Evolutionary conservation across 2,113 vertebrate genomes (phyloP).

Genomic region (Accipiter virgatus): DNA sequence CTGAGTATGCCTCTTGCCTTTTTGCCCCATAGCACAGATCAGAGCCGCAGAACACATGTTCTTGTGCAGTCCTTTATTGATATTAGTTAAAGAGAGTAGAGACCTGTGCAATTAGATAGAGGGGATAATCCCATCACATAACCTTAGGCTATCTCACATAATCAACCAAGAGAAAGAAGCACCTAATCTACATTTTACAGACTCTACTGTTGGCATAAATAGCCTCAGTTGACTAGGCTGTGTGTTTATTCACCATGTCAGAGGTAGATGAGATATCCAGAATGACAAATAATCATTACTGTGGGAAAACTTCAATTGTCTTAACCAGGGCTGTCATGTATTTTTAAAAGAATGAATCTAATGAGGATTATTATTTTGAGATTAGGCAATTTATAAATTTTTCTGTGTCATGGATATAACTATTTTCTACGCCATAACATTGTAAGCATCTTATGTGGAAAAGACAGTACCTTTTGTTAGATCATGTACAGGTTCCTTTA

Average conservation of each 20-base stretch:
- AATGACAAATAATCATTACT: background rate
- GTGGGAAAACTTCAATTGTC: background rate
- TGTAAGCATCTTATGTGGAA: background rate
- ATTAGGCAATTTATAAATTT: background rate
- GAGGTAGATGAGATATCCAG: background rate
- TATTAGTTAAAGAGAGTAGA: background rate
- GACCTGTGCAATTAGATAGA: background rate
- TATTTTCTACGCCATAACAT: background rate
- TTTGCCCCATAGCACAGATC: background rate
- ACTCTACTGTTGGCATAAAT: background rate
- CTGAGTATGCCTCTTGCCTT: fast-evolving
- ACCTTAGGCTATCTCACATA: background rate
- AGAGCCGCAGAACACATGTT: background rate
- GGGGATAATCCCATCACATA: background rate
- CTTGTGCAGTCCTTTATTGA: background rate
- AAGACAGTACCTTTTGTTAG: background rate
- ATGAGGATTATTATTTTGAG: background rate
- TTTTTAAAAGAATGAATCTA: background rate
- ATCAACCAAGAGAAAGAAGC: background rate
- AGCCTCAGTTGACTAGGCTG: background rate
- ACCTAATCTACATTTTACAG: background rate
- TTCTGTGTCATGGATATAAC: background rate
- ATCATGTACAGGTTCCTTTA: background rate
- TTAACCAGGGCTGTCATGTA: background rate
- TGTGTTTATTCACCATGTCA: background rate